Base-by-base conservation (phyloP, 2,797 vertebrate species). In the Semaprochilodus insignis region DNA sequence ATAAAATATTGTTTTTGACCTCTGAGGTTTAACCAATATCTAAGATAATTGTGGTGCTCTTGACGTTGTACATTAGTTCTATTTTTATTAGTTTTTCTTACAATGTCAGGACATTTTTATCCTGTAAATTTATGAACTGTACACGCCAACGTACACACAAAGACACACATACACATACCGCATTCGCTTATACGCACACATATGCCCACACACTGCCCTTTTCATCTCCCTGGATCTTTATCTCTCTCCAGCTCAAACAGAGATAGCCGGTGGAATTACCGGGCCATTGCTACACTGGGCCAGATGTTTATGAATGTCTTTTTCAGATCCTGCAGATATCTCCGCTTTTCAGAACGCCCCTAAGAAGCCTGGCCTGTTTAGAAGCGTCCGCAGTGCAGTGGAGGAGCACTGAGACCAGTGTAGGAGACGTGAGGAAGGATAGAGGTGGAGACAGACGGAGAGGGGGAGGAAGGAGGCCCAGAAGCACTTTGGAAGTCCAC, bases 401-500 rank as follows among this genome's bases (percentile, higher is more conserved):
- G 21, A 69, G 34, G 66, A 69, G 66, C 31, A n/a, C 31, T 40
- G 66, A 36, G 36, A 40, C 31, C 66, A 69, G 34, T 15, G 17
- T 10, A 8, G 31, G 19, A 40, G 66, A 69, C 16, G 16, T 19
- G 66, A 23, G 21, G 15, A 69, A 69, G 51, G 23, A 59, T 14
- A 67, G 40, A 67, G 77, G 74, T 60, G 27, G 67, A 70, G 65
- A 77, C 55, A 60, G 82, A 73, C 19, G 31, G 66, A 40, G 44
- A 71, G 27, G 54, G 27, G 27, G 57, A 60, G 62, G 10, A 11
- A 40, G 52, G 51, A 74, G 81, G 27, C 75, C 70, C 52, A 8
- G 31, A 80, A 79, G 69, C 77, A 82, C 79, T 83, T 75, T 59
- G 23, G 71, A 83, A 81, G 75, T 78, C 62, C 73, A 74, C 69